Conservation (phyloP, 2,797 vertebrate species). For the Rhabdomys pumilio region DNA sequence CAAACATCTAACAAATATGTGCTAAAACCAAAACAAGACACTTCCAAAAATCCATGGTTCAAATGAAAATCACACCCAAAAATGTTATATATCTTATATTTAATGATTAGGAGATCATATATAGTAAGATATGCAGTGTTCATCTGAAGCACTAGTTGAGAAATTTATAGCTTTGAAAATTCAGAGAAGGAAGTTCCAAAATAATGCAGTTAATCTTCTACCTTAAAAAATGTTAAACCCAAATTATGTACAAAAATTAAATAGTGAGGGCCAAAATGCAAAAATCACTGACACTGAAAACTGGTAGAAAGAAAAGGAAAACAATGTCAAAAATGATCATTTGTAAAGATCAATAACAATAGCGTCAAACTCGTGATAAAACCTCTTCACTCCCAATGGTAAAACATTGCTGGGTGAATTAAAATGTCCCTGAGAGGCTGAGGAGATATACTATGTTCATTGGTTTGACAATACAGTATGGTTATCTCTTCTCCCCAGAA, state of each 20-base stretch:
- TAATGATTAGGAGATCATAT: conserved; percentile 14
- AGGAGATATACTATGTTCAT: background rate
- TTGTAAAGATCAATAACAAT: conserved; percentile 28
- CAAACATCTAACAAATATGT: conserved; percentile 16
- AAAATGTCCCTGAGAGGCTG: background rate
- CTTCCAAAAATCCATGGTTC: background rate
- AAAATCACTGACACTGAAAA: background rate
- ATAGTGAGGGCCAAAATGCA: background rate
- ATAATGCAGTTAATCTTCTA: background rate
- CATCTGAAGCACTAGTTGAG: background rate
- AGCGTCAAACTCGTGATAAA: conserved; percentile 10
- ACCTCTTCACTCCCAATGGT: background rate
- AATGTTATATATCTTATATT: background rate
- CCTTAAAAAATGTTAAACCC: background rate
- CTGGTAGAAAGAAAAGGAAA: background rate
- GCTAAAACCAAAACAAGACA: conserved; percentile 43
- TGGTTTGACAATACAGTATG: background rate
- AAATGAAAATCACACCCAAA: conserved; percentile 14
- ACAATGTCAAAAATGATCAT: background rate
- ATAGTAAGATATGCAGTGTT: background rate
- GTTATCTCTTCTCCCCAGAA: background rate
- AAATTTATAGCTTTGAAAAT: conserved; percentile 10
- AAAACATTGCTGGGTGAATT: background rate
- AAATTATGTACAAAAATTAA: conserved; percentile 12
- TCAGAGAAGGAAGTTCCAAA: background rate